Evolutionary conservation across 2,888 invertebrate genomes (phyloP).

Genomic region (Aleiodes alternator): DNA sequence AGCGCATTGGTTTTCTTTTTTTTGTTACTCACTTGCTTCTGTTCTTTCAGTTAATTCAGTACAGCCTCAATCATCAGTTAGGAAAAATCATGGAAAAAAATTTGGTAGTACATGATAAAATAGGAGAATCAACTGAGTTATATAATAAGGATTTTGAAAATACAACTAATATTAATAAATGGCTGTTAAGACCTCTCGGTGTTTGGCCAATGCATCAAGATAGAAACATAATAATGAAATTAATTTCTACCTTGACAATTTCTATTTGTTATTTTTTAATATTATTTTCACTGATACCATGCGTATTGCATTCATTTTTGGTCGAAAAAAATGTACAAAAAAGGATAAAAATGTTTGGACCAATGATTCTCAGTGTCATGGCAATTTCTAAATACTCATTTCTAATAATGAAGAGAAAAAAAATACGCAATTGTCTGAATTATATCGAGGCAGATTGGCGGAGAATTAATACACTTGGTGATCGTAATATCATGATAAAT

Average conservation of each 20-base stretch:
- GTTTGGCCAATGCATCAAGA: conserved; percentile 46
- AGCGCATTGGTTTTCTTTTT: not conserved
- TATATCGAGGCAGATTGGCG: conserved; percentile 61
- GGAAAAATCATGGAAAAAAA: conserved; percentile 11
- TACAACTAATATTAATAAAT: conserved; percentile 45
- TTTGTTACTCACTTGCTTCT: not conserved
- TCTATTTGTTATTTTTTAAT: conserved; percentile 34
- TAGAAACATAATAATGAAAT: conserved; percentile 5
- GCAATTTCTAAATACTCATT: conserved; percentile 55
- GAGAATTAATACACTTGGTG: conserved; percentile 33
- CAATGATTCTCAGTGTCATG: conserved; percentile 59
- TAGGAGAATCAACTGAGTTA: not conserved
- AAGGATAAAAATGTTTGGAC: conserved; percentile 57
- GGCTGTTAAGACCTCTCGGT: conserved; percentile 48
- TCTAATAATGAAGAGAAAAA: conserved; percentile 48
- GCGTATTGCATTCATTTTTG: conserved; percentile 25
- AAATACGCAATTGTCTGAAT: conserved; percentile 57
- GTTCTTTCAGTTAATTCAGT: not conserved
- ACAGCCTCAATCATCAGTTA: not conserved
- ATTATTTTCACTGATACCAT: conserved; percentile 33
- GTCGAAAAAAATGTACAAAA: not conserved
- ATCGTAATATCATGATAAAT: conserved; percentile 55
- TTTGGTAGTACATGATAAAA: not conserved
- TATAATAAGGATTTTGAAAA: conserved; percentile 34
- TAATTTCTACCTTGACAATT: conserved; percentile 1